Base-by-base conservation (phyloP, 2,888 invertebrate species). In the Leptura quadrifasciata region DNA sequence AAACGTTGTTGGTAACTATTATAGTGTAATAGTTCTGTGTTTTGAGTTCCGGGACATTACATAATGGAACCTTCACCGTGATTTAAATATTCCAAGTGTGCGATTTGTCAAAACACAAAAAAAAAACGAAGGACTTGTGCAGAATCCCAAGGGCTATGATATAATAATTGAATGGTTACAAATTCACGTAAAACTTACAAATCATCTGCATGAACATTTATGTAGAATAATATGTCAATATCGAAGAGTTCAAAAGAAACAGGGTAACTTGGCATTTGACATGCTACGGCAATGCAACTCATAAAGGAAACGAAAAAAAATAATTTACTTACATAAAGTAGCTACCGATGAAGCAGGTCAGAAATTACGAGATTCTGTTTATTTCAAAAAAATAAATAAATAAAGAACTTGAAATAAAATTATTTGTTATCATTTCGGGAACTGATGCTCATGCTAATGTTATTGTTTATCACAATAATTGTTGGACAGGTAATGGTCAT, bases 41-140 rank as follows among this genome's bases (percentile, higher is more conserved):
- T n/a, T n/a, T n/a, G n/a, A n/a, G 24, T 24, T 24, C 24, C 24
- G 24, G 24, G 24, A 24, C 24, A 5, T 24, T 3, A 35, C 35
- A 54, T 54, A 2, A 54, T 54, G 54, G 54, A 54, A 54, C 54
- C 17, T 2, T 54, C 54, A 54, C 17, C n/a, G 1, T n/a, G 17
- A n/a, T 54, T 54, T 54, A 47, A 2, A 2, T 47, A 15, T 47
- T 47, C n/a, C 47, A 47, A 47, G 47, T 47, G 47, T 8, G 47
- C n/a, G 54, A 54, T 54, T 54, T 54, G 54, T 54, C 54, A 17
- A 54, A n/a, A 54, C n/a, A 54, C 54, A 54, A 54, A 54, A 54
- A n/a, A n/a, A 54, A n/a, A 17, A 18, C 17, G 54, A 54, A 54
- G 18, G n/a, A 54, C 18, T 54, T 17, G 54, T 54, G 54, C 54